Conservation (phyloP, 1,140 invertebrate genomes). For the Riptortus pedestris region DNA sequence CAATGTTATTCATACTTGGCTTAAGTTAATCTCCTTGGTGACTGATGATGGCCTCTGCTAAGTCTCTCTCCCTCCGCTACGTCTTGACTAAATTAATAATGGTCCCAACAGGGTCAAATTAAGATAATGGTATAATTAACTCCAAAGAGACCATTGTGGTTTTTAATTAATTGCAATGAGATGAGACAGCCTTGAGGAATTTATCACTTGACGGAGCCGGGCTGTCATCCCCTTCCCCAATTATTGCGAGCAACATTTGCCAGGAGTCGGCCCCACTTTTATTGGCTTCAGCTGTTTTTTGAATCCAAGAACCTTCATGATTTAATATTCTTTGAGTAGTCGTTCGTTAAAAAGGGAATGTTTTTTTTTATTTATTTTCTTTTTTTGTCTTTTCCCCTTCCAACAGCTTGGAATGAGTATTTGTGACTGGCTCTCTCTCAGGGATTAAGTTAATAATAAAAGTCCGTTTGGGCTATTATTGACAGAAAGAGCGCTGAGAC, state of each 20-base stretch:
- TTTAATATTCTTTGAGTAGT: neutral
- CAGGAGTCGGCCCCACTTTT: neutral
- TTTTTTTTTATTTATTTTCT: neutral
- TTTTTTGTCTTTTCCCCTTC: neutral
- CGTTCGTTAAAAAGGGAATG: constrained; percentile 5
- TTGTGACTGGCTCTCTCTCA: neutral
- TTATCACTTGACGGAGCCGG: neutral
- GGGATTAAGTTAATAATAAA: constrained; percentile 11
- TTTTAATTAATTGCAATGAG: constrained; percentile 12
- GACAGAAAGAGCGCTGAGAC: neutral
- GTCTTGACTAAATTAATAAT: neutral
- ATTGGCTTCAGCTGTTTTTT: neutral
- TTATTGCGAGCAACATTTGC: neutral
- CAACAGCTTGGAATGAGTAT: neutral
- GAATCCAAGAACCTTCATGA: neutral
- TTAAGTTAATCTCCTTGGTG: neutral
- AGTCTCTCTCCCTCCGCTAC: neutral
- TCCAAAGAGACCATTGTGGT: constrained; percentile 1
- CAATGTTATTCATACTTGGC: neutral
- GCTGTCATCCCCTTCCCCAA: neutral
- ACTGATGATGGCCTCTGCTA: neutral
- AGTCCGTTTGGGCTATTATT: constrained; percentile 1
- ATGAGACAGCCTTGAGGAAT: neutral
- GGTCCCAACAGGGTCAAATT: neutral
- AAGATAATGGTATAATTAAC: constrained; percentile 13